Evolutionary conservation across 2,888 invertebrate genomes (phyloP).

Genomic region (Lordiphosa andalusiaca): DNA sequence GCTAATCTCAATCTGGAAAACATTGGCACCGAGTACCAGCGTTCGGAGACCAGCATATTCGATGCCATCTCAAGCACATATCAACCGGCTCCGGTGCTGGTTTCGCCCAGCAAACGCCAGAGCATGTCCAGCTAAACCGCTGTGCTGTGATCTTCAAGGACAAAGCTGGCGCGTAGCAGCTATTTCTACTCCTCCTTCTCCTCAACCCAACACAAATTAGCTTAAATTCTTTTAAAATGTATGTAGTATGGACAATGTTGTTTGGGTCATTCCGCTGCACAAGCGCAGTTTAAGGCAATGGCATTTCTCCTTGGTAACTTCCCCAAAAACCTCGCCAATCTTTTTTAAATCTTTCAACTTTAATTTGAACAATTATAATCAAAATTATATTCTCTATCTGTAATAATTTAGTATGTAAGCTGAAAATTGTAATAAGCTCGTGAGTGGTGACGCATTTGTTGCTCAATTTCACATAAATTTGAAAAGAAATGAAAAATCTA

Average conservation of each 20-base stretch:
- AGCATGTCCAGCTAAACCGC: slow-evolving; percentile 49
- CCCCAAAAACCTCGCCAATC: background rate
- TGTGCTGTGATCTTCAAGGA: background rate
- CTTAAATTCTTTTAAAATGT: background rate
- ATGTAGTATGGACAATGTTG: slow-evolving; percentile 2
- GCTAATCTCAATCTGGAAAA: slow-evolving; percentile 85
- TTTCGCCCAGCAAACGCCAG: slow-evolving; percentile 78
- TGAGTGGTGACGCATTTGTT: too few species aligned
- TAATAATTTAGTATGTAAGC: slow-evolving; percentile 3
- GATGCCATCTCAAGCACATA: slow-evolving; percentile 73
- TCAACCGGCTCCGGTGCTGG: slow-evolving; percentile 64
- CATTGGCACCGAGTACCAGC: slow-evolving; percentile 84
- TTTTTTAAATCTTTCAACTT: background rate
- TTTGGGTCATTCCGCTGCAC: slow-evolving; percentile 1
- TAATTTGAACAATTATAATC: slow-evolving; percentile 4
- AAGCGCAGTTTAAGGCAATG: slow-evolving; percentile 1
- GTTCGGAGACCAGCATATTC: slow-evolving; percentile 82
- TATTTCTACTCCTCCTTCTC: too few species aligned
- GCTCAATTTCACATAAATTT: too few species aligned
- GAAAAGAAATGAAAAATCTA: too few species aligned
- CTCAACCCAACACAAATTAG: background rate
- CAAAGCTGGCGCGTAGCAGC: background rate
- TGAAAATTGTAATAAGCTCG: background rate
- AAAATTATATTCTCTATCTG: slow-evolving; percentile 4
- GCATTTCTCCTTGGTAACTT: slow-evolving; percentile 1